A percentile compares a stretch with the other conserved stretches of the same genome.
Evolutionary conservation across 2,888 invertebrate species (phyloP).

Genomic region (Scaptomyza cyrtandrae): DNA sequence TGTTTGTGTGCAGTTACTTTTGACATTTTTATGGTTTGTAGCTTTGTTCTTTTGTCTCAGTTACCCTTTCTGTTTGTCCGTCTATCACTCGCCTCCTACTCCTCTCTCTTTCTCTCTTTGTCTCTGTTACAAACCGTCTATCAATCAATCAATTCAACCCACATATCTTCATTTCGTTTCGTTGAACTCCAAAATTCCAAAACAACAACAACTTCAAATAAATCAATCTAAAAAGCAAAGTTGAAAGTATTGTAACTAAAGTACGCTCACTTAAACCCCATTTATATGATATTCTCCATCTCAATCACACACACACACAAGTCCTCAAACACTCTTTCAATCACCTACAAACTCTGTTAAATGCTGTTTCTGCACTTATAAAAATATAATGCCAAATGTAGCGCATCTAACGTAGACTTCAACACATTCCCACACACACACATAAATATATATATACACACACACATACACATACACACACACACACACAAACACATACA

Average conservation of each 20-base stretch:
- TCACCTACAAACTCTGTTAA: constrained; percentile 44
- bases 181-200: constrained; percentile 44
- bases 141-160: constrained; percentile 38
- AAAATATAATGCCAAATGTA: constrained; percentile 28
- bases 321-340: constrained; percentile 37
- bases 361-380: constrained; percentile 56
- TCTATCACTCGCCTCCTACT: constrained; percentile 14
- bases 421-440: constrained; percentile 5
- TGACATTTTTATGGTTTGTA: constrained; percentile 62
- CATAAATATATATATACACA: constrained; percentile 5
- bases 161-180: constrained; percentile 56
- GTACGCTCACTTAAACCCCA: constrained; percentile 11
- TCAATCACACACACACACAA: constrained; percentile 20
- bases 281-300: constrained; percentile 14
- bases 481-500: constrained; percentile 3
- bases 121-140: constrained; percentile 10
- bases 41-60: constrained; percentile 35
- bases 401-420: constrained; percentile 16
- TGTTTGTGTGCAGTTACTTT: constrained; percentile 43
- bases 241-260: constrained; percentile 60
- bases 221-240: constrained; percentile 54
- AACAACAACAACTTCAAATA: constrained; percentile 39
- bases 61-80: constrained; percentile 34
- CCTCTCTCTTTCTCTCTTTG: constrained; percentile 3
- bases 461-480: not conserved